Evolutionary conservation across 2,797 vertebrate genomes (phyloP), one percentile per base, ranked within the genome.

Genomic region (Chiloscyllium punctatum): DNA sequence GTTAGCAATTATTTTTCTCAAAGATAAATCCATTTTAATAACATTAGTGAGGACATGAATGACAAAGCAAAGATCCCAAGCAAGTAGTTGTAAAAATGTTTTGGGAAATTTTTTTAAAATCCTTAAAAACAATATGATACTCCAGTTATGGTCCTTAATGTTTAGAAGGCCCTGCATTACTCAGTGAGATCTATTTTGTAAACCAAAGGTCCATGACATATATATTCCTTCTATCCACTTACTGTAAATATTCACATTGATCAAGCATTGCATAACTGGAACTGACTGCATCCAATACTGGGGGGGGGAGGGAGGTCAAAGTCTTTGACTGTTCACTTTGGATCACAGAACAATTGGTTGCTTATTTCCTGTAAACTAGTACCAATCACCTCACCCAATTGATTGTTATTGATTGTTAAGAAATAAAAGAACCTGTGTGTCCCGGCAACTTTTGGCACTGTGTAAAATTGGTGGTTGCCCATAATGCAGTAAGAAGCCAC

Each of bases 211-310:
- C 68, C 15, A 68, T 77, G 68, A 95, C 71, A 74, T 95, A 95
- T 30, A 95, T 95, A 71, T 95, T 53, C 30, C 8, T 53, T 95
- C 94, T 72, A 33, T 95, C 71, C 94, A 95, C 71, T 95, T 95
- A 77, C 94, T 95, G 72, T 95, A 95, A 95, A 77, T 66, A 95
- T 95, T 95, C 69, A 62, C 94, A 95, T 95, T 95, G 94, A 95
- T 95, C 94, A 95, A 95, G n/a, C 94, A 95, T 74, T 95, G 30
- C 94, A 27, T 77, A 95, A 95, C 94, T 95, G 94, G 94, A 95
- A 95, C 94, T 95, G 94, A 95, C 94, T 95, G 69, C 94, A 95
- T 95, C 94, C 94, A 95, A 74, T 95, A 95, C 53, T 16, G 71
- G 94, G 72, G 94, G 72, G 94, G 42, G 42, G 42, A 48, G 42